Percentiles rank a stretch among this genome's conserved stretches.
Conservation (phyloP, 37 sponge, comb jelly and placozoan genomes). For the Diacarnus erythraeanus region DNA sequence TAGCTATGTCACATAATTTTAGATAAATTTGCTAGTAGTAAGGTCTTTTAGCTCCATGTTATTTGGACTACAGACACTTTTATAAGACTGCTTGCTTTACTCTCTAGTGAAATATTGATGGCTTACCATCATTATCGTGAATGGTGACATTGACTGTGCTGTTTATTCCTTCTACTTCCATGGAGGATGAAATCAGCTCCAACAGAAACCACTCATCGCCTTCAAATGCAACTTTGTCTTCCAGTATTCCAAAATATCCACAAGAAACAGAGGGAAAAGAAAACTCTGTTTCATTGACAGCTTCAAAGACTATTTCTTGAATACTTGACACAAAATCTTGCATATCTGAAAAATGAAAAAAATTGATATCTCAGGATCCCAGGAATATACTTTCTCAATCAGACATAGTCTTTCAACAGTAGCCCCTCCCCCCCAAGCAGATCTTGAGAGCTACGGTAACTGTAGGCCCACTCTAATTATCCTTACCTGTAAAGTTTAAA, state of each 20-base stretch:
- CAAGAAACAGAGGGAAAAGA: background rate
- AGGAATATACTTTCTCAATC: background rate
- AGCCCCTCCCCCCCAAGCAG: too few relatives aligned
- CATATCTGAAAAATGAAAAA: background rate
- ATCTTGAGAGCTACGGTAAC: too few relatives aligned
- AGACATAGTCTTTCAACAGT: too few relatives aligned
- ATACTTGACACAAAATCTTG: slow-evolving; percentile 2
- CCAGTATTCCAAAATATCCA: background rate
- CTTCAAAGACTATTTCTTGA: background rate
- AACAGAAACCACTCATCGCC: slow-evolving; percentile 15
- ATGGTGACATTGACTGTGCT: background rate
- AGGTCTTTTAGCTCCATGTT: too few relatives aligned
- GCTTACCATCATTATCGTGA: slow-evolving; percentile 29
- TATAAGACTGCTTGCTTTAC: background rate
- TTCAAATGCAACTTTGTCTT: slow-evolving; percentile 42
- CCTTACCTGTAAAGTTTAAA: too few relatives aligned
- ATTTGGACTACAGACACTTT: background rate
- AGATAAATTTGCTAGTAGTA: too few relatives aligned
- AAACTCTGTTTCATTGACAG: background rate
- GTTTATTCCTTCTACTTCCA: background rate
- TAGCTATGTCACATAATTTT: too few relatives aligned
- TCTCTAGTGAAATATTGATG: too few relatives aligned
- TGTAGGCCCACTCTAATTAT: too few relatives aligned
- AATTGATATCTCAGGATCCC: too few relatives aligned
- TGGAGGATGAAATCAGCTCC: background rate